A percentile compares a stretch with the other conserved stretches of the same genome.
phyloP scores from a whole-genome alignment of 2,797 vertebrate species.

The Schizothorax lantsangensis region DNA sequence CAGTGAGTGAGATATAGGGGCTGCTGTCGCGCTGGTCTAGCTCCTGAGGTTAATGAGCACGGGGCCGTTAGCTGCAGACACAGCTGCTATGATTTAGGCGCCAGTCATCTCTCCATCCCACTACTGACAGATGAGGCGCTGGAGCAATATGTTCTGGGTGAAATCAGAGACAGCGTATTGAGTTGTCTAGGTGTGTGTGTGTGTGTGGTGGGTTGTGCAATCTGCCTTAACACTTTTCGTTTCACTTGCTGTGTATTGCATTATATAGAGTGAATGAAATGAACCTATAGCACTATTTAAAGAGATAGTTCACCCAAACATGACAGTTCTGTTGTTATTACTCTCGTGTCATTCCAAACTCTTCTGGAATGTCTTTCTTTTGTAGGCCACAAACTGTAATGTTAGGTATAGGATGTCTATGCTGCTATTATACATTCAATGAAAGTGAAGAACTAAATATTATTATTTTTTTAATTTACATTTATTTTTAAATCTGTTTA shows the following conservation, averaged over 20 bases:
- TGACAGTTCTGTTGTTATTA: neutral
- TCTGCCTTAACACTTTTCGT: conserved; percentile 26
- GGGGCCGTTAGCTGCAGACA: conserved; percentile 45
- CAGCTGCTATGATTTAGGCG: conserved; percentile 61
- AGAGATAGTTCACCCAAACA: neutral
- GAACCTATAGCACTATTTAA: neutral
- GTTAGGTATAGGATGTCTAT: neutral
- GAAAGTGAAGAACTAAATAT: neutral
- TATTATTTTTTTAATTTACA: too few species aligned
- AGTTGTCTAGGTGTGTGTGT: conserved; percentile 50
- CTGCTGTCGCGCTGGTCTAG: conserved; percentile 46
- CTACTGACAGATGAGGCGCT: conserved; percentile 44
- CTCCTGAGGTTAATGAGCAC: conserved; percentile 47
- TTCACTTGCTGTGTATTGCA: neutral
- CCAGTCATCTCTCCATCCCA: conserved; percentile 51
- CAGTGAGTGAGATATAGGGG: conserved; percentile 54
- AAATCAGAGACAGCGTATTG: conserved; percentile 57
- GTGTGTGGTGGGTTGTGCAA: conserved; percentile 22
- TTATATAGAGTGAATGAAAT: neutral
- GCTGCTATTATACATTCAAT: neutral
- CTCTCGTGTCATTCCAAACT: neutral
- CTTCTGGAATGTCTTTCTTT: neutral
- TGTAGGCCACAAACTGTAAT: neutral
- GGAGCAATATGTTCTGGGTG: conserved; percentile 55
- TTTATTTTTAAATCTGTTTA: neutral